Conservation (phyloP, 1,140 invertebrate species). For the Neotoxoptera formosana region DNA sequence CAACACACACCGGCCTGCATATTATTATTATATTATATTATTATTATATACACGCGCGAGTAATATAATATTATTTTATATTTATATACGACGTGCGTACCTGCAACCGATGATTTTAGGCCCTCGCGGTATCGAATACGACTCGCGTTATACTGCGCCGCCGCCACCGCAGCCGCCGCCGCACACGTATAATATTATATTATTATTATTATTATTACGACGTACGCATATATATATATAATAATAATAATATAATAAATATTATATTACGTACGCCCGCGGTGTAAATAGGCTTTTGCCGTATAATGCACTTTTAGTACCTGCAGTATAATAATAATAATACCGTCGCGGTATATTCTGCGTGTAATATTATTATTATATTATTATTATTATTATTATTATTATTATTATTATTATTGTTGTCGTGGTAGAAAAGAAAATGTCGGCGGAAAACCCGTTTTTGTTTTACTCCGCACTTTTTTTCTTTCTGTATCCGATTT, state of each 20-base stretch:
- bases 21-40: background rate
- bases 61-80: slow-evolving; percentile 1
- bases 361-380: background rate
- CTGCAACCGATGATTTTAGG: background rate
- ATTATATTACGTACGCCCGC: slow-evolving; percentile 1
- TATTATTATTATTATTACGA: background rate
- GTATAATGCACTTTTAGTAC: slow-evolving; percentile 7
- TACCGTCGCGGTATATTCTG: background rate
- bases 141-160: background rate
- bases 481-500: background rate
- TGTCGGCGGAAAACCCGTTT: background rate
- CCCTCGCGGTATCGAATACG: background rate
- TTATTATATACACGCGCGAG: background rate
- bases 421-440: background rate
- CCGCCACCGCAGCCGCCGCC: too few species aligned
- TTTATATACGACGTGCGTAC: background rate
- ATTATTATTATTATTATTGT: too few species aligned
- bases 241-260: slow-evolving; percentile 10
- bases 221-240: background rate
- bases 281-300: background rate
- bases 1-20: background rate
- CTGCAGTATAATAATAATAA: background rate
- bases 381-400: background rate
- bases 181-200: background rate
- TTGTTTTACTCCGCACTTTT: background rate